These are phyloP conservation scores for Pachyrhynchus sulphureomaculatus DNA, from an alignment of 1,140 invertebrate genomes.

Conservation along the genomic window DNA sequence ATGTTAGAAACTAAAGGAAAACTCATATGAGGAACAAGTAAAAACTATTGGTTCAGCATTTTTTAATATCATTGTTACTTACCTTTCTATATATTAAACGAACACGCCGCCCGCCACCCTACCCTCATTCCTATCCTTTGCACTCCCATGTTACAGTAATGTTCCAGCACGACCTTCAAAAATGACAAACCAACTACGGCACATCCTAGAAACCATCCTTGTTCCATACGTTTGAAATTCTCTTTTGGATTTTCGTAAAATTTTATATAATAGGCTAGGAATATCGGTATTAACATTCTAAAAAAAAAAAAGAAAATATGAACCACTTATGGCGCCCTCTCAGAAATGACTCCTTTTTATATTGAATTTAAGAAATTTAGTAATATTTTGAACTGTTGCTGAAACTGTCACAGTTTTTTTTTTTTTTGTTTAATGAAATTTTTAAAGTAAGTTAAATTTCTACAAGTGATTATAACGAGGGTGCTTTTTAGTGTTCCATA, in stretches of 20 bases:
- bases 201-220: slow-evolving; percentile 54
- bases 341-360: too few relatives aligned
- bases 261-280: slow-evolving; percentile 50
- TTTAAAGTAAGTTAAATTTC: too few relatives aligned
- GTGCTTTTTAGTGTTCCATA: too few relatives aligned
- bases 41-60: not conserved
- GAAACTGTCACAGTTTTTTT: too few relatives aligned
- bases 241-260: slow-evolving; percentile 45
- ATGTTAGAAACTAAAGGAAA: too few relatives aligned
- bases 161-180: slow-evolving; percentile 50
- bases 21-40: not conserved
- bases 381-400: too few relatives aligned
- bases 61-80: too few relatives aligned
- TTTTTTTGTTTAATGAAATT: too few relatives aligned
- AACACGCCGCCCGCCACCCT: slow-evolving; percentile 57
- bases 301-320: slow-evolving; percentile 7
- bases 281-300: slow-evolving; percentile 38
- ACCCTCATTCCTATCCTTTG: slow-evolving; percentile 58
- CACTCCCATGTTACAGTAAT: slow-evolving; percentile 53
- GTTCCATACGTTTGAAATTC: slow-evolving; percentile 11
- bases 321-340: too few relatives aligned
- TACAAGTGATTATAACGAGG: too few relatives aligned
- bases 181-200: slow-evolving; percentile 52
- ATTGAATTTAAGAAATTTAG: too few relatives aligned
- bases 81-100: slow-evolving; percentile 61